A percentile compares a stretch with the other conserved stretches of the same genome.
These are phyloP conservation scores for Flabesymbios commensalis DNA, from an alignment of 2,888 invertebrate genomes.

Conservation along the genomic window DNA sequence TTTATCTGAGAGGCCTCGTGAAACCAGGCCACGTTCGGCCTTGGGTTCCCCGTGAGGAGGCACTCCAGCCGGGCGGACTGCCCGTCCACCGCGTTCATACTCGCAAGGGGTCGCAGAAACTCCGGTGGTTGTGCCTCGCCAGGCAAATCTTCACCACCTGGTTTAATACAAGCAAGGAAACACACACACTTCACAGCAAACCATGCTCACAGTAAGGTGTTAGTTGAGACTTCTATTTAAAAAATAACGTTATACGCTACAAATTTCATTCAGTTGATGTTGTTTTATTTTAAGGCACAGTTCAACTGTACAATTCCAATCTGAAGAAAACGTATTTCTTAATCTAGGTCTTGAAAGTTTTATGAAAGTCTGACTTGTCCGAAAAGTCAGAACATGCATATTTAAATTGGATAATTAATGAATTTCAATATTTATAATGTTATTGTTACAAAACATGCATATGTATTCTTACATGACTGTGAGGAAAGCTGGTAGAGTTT, in stretches of 20 bases:
- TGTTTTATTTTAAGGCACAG: too few species aligned
- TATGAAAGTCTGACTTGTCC: neutral
- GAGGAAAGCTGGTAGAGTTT: constrained; percentile 21
- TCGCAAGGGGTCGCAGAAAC: constrained; percentile 41
- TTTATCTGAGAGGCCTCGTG: constrained; percentile 73
- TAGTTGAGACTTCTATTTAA: too few species aligned
- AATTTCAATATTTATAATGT: neutral
- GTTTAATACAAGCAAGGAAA: neutral
- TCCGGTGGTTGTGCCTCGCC: constrained; percentile 40
- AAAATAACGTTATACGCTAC: too few species aligned
- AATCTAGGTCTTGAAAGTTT: neutral
- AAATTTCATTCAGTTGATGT: too few species aligned
- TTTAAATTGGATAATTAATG: neutral
- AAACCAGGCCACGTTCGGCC: constrained; percentile 74
- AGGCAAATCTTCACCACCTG: constrained; percentile 15
- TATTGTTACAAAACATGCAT: neutral
- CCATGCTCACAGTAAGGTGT: too few species aligned
- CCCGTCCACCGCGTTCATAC: constrained; percentile 47
- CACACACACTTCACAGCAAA: neutral
- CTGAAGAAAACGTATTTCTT: too few species aligned
- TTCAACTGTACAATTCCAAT: too few species aligned
- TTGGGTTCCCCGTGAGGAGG: constrained; percentile 57
- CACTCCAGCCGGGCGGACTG: constrained; percentile 50
- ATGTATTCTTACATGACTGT: constrained; percentile 27
- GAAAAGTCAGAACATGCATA: neutral